A percentile compares a stretch with the other conserved stretches of the same genome.
These are phyloP conservation scores for Cheilosia grossa DNA, from an alignment of 2,888 invertebrate genomes.

Conservation along the genomic window DNA sequence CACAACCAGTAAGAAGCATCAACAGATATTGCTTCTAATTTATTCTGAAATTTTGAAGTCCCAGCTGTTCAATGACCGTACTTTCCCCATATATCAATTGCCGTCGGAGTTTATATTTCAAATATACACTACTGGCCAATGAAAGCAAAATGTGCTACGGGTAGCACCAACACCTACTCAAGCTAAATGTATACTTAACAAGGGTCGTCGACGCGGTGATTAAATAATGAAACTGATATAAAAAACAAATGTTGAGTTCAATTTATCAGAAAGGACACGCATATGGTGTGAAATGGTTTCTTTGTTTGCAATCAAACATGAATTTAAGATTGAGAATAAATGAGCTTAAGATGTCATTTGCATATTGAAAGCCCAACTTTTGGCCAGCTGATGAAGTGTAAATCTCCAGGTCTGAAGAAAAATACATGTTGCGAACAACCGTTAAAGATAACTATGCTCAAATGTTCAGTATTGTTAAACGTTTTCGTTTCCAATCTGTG, in stretches of 20 bases:
- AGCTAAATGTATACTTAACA: background rate
- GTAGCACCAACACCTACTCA: conserved; percentile 19
- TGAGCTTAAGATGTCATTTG: background rate
- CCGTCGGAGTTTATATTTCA: conserved; percentile 12
- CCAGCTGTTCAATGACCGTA: conserved; percentile 52
- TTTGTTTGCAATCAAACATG: background rate
- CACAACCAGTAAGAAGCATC: conserved; percentile 12
- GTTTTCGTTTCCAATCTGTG: too few relatives aligned
- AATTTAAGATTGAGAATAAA: background rate
- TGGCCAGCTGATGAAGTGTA: too few relatives aligned
- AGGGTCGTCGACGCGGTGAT: background rate
- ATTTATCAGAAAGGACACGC: background rate
- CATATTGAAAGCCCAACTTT: too few relatives aligned
- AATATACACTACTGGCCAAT: conserved; percentile 12
- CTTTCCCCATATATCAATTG: conserved; percentile 28
- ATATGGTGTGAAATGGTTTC: background rate
- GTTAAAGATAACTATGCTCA: too few relatives aligned
- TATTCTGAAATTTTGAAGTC: conserved; percentile 61
- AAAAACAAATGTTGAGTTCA: background rate
- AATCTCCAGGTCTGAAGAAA: too few relatives aligned
- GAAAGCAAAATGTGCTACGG: conserved; percentile 12
- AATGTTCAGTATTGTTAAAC: too few relatives aligned
- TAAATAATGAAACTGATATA: conserved; percentile 33
- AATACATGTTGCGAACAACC: too few relatives aligned
- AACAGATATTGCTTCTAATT: conserved; percentile 64